Percentiles rank a stretch among this genome's conserved stretches.
These are phyloP conservation scores for Lates japonicus DNA, from an alignment of 2,797 vertebrate species.

Conservation along the genomic window DNA sequence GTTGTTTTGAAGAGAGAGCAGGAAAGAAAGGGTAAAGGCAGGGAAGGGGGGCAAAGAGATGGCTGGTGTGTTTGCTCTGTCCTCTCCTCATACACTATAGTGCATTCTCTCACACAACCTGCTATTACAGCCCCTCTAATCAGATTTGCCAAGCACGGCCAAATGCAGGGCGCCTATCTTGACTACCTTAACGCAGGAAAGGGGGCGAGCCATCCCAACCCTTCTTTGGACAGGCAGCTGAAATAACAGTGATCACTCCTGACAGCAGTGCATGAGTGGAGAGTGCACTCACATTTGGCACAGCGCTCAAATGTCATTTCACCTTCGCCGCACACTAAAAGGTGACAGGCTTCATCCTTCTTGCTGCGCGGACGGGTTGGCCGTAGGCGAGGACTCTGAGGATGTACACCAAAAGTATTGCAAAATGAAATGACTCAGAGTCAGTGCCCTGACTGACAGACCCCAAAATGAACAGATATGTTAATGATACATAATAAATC, in stretches of 20 bases:
- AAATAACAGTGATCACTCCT: slow-evolving; percentile 81
- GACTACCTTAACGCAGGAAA: slow-evolving; percentile 51
- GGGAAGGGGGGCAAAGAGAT: slow-evolving; percentile 5
- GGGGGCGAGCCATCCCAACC: slow-evolving; percentile 50
- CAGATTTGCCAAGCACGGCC: slow-evolving; percentile 70
- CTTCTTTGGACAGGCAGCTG: slow-evolving; percentile 64
- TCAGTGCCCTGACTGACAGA: slow-evolving; percentile 35
- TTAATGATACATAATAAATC: slow-evolving; percentile 42
- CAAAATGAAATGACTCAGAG: slow-evolving; percentile 14
- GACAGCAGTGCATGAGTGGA: slow-evolving; percentile 73
- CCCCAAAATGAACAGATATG: slow-evolving; percentile 32
- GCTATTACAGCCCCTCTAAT: slow-evolving; percentile 75
- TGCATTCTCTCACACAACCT: slow-evolving; percentile 66
- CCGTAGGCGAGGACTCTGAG: slow-evolving; percentile 27
- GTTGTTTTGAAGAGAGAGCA: slow-evolving; percentile 59
- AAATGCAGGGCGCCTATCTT: slow-evolving; percentile 62
- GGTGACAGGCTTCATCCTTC: slow-evolving; percentile 72
- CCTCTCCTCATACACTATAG: slow-evolving; percentile 64
- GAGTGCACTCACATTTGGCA: slow-evolving; percentile 77
- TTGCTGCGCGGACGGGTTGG: slow-evolving; percentile 44
- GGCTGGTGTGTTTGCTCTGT: slow-evolving; percentile 35
- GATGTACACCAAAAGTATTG: background rate
- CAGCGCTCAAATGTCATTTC: slow-evolving; percentile 77
- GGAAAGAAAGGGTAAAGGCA: background rate
- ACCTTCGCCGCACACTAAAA: slow-evolving; percentile 69